phyloP scores from a whole-genome alignment of 2,888 invertebrate genomes.

The Agrochola litura region DNA sequence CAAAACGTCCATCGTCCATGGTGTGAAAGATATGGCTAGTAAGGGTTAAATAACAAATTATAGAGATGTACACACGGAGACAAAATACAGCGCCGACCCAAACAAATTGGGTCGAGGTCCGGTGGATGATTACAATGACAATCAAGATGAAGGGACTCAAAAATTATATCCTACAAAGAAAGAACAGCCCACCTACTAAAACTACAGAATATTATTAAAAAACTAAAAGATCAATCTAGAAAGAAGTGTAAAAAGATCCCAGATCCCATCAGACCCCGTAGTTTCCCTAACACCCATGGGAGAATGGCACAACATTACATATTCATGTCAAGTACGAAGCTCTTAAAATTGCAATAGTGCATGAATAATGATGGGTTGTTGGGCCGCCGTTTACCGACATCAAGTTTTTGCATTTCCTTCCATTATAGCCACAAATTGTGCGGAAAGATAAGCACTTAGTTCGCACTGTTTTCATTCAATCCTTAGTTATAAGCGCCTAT shows the following conservation, averaged over 20 bases:
- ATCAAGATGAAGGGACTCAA: too few relatives aligned
- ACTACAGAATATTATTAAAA: background rate
- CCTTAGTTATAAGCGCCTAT: slow-evolving; percentile 32
- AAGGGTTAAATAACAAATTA: background rate
- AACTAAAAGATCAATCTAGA: slow-evolving; percentile 1
- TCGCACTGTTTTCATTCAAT: slow-evolving; percentile 62
- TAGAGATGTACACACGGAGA: background rate
- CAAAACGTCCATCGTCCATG: too few relatives aligned
- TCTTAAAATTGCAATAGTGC: slow-evolving; percentile 61
- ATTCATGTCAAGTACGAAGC: slow-evolving; percentile 55
- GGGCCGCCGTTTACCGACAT: slow-evolving; percentile 50
- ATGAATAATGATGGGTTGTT: slow-evolving; percentile 56
- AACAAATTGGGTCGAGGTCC: too few relatives aligned
- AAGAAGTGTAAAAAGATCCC: background rate
- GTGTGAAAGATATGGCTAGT: background rate
- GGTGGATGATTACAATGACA: background rate
- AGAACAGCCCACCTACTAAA: too few relatives aligned
- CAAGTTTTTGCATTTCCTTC: slow-evolving; percentile 60
- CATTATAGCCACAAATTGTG: slow-evolving; percentile 60
- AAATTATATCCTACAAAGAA: too few relatives aligned
- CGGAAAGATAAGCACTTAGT: slow-evolving; percentile 60
- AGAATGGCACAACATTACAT: slow-evolving; percentile 44
- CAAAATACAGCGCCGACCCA: background rate
- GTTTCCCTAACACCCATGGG: slow-evolving; percentile 42
- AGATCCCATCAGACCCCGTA: slow-evolving; percentile 1